Conservation (phyloP, 2,888 invertebrate species). For the Polydesmus complanatus region DNA sequence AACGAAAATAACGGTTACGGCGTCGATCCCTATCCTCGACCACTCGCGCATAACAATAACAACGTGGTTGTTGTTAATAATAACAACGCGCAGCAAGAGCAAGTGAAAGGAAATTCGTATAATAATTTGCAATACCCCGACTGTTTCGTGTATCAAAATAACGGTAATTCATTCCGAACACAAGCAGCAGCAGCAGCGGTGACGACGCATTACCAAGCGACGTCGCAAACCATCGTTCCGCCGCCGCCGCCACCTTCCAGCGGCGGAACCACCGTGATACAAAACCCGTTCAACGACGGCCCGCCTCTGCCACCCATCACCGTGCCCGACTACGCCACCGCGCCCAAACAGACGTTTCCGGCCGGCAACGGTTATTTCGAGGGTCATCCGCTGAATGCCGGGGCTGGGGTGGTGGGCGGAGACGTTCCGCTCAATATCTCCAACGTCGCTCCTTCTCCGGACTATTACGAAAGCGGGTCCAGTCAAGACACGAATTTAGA, state of each 20-base stretch:
- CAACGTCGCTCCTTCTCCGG: constrained; percentile 16
- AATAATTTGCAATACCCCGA: background rate
- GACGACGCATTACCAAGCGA: background rate
- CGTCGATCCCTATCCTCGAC: background rate
- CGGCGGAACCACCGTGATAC: constrained; percentile 7
- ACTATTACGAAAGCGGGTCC: constrained; percentile 17
- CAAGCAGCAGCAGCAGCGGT: background rate
- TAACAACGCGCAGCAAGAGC: background rate
- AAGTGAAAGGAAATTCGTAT: background rate
- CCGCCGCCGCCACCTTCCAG: constrained; percentile 7
- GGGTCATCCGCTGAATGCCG: background rate
- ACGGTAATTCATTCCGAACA: background rate
- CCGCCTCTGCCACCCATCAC: constrained; percentile 5
- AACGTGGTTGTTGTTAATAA: background rate
- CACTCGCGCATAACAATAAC: background rate
- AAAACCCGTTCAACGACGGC: constrained; percentile 16
- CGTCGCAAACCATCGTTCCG: background rate
- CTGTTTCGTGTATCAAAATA: background rate
- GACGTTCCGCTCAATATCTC: constrained; percentile 15
- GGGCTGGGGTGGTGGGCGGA: constrained; percentile 10
- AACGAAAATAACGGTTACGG: background rate
- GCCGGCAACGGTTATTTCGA: constrained; percentile 10
- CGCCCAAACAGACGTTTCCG: constrained; percentile 16
- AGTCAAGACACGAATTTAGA: constrained; percentile 20
- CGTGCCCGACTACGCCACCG: constrained; percentile 17